These are phyloP conservation scores for Leptarthrus brevirostris DNA, from an alignment of 2,888 invertebrate genomes.

Conservation along the genomic window DNA sequence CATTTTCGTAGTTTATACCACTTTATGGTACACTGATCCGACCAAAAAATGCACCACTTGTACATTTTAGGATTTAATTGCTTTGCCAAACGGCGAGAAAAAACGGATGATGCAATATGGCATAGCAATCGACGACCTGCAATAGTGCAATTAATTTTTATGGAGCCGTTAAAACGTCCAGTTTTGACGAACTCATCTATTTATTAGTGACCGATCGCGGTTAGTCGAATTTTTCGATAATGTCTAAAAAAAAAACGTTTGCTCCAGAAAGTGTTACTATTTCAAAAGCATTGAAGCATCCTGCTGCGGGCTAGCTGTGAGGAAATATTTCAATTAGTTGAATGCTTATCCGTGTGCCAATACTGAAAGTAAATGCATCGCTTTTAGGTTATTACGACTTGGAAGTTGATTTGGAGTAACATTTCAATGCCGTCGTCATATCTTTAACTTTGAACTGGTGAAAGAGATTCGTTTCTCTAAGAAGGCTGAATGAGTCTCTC, in stretches of 20 bases:
- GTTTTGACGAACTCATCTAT: not conserved
- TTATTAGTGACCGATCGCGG: not conserved
- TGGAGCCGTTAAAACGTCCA: not conserved
- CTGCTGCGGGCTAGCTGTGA: not conserved
- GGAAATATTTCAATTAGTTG: too few relatives aligned
- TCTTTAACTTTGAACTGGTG: too few relatives aligned
- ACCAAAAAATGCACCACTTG: not conserved
- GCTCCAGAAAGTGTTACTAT: not conserved
- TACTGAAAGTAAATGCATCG: too few relatives aligned
- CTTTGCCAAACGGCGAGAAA: not conserved
- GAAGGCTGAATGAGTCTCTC: too few relatives aligned
- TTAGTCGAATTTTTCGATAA: too few relatives aligned
- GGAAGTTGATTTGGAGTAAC: too few relatives aligned
- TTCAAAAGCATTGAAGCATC: not conserved
- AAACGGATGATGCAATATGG: conserved; percentile 25
- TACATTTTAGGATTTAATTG: not conserved
- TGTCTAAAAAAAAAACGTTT: too few relatives aligned
- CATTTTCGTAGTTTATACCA: conserved; percentile 4
- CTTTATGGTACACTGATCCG: not conserved
- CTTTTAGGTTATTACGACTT: too few relatives aligned
- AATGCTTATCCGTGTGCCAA: too few relatives aligned
- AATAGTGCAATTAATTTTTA: not conserved
- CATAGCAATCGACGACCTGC: not conserved
- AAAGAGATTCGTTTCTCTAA: too few relatives aligned
- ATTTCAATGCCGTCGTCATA: too few relatives aligned